Evolutionary conservation across 2,888 invertebrate species (phyloP).

Genomic region (Hydrotaea diabolus): DNA sequence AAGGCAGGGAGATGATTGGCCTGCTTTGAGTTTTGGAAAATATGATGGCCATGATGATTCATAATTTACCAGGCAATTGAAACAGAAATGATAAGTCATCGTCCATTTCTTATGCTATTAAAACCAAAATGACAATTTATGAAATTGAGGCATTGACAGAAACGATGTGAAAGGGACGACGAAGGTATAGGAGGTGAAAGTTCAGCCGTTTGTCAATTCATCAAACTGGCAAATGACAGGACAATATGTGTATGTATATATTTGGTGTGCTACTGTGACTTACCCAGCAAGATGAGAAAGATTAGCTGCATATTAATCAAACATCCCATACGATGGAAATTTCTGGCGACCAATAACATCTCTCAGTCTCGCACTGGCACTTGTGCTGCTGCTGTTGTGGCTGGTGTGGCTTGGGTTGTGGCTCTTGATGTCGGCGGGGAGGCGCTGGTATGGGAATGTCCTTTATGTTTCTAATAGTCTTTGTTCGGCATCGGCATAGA

Average conservation of each 20-base stretch:
- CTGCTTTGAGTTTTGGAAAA: not conserved
- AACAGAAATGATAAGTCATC: conserved; percentile 31
- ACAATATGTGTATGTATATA: not conserved
- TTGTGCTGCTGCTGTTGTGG: not conserved
- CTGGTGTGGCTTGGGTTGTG: conserved; percentile 25
- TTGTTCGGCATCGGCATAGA: conserved; percentile 50
- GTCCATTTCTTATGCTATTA: conserved; percentile 26
- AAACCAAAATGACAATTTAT: conserved; percentile 21
- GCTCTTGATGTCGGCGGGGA: not conserved
- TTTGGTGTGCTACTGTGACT: conserved; percentile 32
- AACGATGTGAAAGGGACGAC: not conserved
- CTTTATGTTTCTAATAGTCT: conserved; percentile 61
- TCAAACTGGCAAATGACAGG: not conserved
- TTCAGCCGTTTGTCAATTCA: not conserved
- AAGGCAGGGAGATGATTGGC: not conserved
- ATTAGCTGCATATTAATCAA: conserved; percentile 67
- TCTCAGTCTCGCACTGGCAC: not conserved
- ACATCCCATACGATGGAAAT: conserved; percentile 62
- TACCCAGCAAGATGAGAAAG: conserved; percentile 66
- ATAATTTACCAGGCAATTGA: conserved; percentile 22
- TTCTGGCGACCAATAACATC: conserved; percentile 63
- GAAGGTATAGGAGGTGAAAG: not conserved
- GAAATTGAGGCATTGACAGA: not conserved
- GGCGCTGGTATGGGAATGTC: not conserved
- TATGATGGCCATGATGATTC: conserved; percentile 10